Evolutionary conservation across 2,797 vertebrate species (phyloP).

Genomic region (Tachyglossus aculeatus): DNA sequence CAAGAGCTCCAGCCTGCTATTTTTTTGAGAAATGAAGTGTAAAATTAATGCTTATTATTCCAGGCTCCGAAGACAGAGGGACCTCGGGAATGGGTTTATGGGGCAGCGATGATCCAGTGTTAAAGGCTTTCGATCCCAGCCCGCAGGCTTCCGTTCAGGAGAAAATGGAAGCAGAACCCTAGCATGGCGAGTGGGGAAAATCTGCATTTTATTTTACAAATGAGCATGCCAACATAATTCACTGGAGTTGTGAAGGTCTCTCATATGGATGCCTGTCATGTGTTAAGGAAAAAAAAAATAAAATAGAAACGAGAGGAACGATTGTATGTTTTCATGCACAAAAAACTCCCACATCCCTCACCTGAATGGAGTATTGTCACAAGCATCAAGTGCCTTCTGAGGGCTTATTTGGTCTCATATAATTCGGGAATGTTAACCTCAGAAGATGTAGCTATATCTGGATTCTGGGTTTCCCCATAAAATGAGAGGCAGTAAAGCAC

Average conservation of each 20-base stretch:
- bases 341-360: not conserved
- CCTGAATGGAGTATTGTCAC: conserved; percentile 20
- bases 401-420: conserved; percentile 40
- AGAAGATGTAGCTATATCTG: conserved; percentile 39
- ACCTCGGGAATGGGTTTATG: conserved; percentile 44
- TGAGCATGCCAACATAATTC: conserved; percentile 61
- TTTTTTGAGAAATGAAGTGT: conserved; percentile 80
- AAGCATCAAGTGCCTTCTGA: conserved; percentile 4
- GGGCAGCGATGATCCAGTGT: conserved; percentile 38
- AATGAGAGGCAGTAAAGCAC: conserved; percentile 44
- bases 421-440: conserved; percentile 62
- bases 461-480: conserved; percentile 27
- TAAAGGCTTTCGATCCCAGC: conserved; percentile 14
- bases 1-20: conserved; percentile 75
- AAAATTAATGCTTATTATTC: conserved; percentile 83
- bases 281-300: not conserved
- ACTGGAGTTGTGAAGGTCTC: conserved; percentile 54
- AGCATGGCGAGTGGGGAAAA: conserved; percentile 42
- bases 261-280: conserved; percentile 57
- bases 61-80: conserved; percentile 20
- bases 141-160: not conserved
- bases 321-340: conserved; percentile 33
- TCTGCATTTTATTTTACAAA: conserved; percentile 69
- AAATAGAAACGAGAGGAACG: conserved; percentile 29
- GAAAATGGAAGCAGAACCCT: conserved; percentile 48